A percentile compares a stretch with the other conserved stretches of the same genome.
These are phyloP conservation scores for Muntiacus reevesi DNA, from an alignment of 2,113 vertebrate genomes.

Conservation along the genomic window DNA sequence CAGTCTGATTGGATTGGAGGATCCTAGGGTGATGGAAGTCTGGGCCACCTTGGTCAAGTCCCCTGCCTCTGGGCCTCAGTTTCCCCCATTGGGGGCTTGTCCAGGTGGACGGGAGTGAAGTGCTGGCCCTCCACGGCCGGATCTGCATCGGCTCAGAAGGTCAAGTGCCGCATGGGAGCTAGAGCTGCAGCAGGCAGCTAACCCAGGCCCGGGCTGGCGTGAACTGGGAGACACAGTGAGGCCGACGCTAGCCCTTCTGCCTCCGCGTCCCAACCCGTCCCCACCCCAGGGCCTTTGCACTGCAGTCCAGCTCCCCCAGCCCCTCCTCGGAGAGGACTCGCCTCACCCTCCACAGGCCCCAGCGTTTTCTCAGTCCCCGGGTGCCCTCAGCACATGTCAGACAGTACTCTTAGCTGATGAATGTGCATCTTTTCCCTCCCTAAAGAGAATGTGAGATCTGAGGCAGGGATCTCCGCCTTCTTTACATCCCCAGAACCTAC, in stretches of 20 bases:
- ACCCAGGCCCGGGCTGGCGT: not conserved
- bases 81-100: not conserved
- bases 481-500: not conserved
- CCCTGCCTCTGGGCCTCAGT: not conserved
- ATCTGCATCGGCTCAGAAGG: accelerated
- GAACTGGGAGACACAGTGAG: not conserved
- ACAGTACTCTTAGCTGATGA: too few species aligned
- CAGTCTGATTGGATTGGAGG: not conserved
- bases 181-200: accelerated
- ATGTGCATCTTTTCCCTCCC: too few species aligned
- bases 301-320: not conserved
- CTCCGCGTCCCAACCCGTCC: accelerated
- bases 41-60: not conserved
- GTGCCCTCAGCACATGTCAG: too few species aligned
- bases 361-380: not conserved
- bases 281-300: not conserved
- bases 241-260: not conserved
- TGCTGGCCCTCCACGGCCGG: accelerated
- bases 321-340: not conserved
- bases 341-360: not conserved
- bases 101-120: not conserved
- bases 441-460: not conserved
- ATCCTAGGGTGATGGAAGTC: not conserved
- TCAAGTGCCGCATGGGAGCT: accelerated
- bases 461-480: not conserved